Percentiles rank a stretch among this genome's conserved stretches.
phyloP scores from a whole-genome alignment of 2,888 invertebrate species.

The Orthonevra nobilis region DNA sequence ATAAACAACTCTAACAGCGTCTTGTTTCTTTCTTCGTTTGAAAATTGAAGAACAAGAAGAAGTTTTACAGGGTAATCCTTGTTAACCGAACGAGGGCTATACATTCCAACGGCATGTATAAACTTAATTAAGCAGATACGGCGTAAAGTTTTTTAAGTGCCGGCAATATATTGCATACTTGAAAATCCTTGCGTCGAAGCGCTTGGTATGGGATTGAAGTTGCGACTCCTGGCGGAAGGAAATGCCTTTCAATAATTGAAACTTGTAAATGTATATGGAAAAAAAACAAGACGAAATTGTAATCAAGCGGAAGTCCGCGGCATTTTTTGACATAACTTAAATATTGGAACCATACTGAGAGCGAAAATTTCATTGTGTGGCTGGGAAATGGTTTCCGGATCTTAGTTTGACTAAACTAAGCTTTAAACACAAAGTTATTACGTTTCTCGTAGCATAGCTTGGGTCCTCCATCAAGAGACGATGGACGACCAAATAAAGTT shows the following conservation, averaged over 20 bases:
- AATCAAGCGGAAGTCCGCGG: constrained; percentile 48
- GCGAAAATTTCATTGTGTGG: no score
- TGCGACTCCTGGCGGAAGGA: constrained; percentile 31
- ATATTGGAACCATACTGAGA: no score
- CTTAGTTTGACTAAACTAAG: no score
- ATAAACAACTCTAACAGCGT: constrained; percentile 39
- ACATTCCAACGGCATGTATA: constrained; percentile 39
- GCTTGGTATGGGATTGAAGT: background rate
- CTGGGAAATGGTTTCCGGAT: no score
- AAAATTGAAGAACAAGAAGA: constrained; percentile 3
- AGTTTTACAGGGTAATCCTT: constrained; percentile 23
- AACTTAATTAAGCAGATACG: constrained; percentile 65
- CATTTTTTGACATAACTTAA: constrained; percentile 20
- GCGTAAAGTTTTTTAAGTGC: constrained; percentile 64
- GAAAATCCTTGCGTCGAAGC: background rate
- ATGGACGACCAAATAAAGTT: no score
- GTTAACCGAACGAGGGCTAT: background rate
- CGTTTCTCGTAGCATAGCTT: no score
- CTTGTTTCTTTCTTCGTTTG: constrained; percentile 42
- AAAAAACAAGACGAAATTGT: no score
- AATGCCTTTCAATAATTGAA: constrained; percentile 57
- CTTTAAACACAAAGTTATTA: no score
- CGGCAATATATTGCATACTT: constrained; percentile 35
- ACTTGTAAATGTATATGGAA: constrained; percentile 47
- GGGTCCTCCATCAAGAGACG: no score